These are phyloP conservation scores for Muscicapa striata DNA, from an alignment of 2,797 vertebrate genomes.

Conservation along the genomic window DNA sequence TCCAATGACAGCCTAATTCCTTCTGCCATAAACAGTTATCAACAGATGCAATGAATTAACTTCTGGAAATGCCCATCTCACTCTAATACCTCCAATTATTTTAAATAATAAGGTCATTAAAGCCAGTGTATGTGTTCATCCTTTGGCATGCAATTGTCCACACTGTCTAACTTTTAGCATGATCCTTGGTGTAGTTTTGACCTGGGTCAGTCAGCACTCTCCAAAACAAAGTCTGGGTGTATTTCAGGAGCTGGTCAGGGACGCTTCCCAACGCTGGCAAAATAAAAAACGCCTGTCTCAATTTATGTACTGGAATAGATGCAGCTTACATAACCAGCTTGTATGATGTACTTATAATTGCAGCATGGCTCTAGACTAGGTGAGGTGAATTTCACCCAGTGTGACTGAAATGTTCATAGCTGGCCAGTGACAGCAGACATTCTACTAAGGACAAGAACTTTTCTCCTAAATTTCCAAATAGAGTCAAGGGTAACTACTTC, in stretches of 20 bases:
- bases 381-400: background rate
- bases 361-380: background rate
- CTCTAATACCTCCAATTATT: background rate
- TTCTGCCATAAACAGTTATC: background rate
- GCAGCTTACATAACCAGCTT: background rate
- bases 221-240: constrained; percentile 24
- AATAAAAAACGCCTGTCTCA: background rate
- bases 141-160: background rate
- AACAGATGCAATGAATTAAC: background rate
- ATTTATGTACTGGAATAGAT: background rate
- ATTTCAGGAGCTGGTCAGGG: background rate
- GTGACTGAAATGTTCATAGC: background rate
- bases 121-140: background rate
- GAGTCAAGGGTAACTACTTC: background rate
- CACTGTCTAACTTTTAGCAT: background rate
- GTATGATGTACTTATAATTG: background rate
- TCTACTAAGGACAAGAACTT: background rate
- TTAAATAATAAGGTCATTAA: background rate
- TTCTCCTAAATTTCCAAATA: background rate
- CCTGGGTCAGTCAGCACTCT: background rate
- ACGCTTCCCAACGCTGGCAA: background rate
- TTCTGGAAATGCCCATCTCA: background rate
- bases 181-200: background rate
- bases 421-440: background rate
- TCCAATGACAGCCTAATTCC: background rate